Percentiles rank a stretch among this genome's conserved stretches.
These are phyloP conservation scores for Neotoma lepida DNA, from an alignment of 2,113 vertebrate genomes.

Conservation along the genomic window DNA sequence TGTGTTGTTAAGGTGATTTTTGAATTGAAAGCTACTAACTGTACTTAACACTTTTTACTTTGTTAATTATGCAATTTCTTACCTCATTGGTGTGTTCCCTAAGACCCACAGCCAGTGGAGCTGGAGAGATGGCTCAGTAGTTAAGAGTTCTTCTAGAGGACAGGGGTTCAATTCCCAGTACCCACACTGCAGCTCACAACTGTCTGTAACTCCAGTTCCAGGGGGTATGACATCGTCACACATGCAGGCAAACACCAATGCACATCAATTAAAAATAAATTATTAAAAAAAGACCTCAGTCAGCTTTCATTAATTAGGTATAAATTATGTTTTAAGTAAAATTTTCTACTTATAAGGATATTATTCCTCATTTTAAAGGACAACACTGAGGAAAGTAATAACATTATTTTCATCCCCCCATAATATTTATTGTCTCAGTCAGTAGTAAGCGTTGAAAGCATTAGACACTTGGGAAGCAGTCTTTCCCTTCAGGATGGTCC, in stretches of 20 bases:
- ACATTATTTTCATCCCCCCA: neutral
- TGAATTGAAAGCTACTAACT: neutral
- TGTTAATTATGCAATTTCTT: constrained; percentile 5
- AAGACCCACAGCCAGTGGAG: neutral
- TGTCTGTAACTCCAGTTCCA: neutral
- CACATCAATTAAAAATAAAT: neutral
- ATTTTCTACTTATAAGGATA: neutral
- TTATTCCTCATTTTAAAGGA: neutral
- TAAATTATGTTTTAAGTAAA: neutral
- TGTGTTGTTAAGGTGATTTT: neutral
- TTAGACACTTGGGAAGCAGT: neutral
- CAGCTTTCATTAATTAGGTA: constrained; percentile 14
- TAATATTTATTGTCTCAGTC: neutral
- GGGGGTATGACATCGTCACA: neutral
- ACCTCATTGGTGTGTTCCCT: neutral
- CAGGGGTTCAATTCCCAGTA: neutral
- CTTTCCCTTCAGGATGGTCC: neutral
- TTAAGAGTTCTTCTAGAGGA: neutral
- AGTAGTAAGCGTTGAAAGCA: neutral
- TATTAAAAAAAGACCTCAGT: neutral
- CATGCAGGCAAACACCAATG: neutral
- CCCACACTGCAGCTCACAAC: neutral
- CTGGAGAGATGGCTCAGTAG: neutral
- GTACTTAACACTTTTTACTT: neutral
- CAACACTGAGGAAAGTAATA: neutral